Evolutionary conservation across 1,140 invertebrate genomes (phyloP).

Genomic region (Gerris buenoi): DNA sequence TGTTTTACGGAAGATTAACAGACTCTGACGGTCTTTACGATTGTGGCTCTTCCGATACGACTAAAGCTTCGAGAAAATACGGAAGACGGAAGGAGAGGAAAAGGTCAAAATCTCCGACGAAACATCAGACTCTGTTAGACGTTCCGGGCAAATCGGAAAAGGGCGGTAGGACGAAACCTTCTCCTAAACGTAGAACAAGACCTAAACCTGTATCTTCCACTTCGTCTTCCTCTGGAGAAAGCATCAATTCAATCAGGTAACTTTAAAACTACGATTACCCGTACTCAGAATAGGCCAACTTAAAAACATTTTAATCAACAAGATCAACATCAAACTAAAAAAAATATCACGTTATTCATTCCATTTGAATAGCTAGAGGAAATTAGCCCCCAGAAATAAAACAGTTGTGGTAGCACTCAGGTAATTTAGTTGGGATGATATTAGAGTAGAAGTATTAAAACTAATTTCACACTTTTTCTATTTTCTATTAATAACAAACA

Average conservation of each 20-base stretch:
- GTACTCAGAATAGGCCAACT: neutral
- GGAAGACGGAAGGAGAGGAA: conserved; percentile 18
- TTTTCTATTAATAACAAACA: too few species aligned
- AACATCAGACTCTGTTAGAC: conserved; percentile 19
- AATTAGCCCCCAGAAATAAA: too few species aligned
- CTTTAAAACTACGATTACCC: neutral
- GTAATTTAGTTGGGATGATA: too few species aligned
- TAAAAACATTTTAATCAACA: neutral
- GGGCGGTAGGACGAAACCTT: conserved; percentile 17
- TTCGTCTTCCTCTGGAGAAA: conserved; percentile 26
- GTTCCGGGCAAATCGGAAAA: conserved; percentile 20
- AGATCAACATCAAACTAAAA: neutral
- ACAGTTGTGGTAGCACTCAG: too few species aligned
- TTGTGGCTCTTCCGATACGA: conserved; percentile 50
- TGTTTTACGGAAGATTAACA: conserved; percentile 50
- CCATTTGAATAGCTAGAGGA: too few species aligned
- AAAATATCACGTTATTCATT: neutral
- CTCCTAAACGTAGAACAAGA: conserved; percentile 22
- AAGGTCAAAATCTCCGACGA: conserved; percentile 13
- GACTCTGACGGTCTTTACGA: conserved; percentile 62
- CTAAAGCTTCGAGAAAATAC: conserved; percentile 19
- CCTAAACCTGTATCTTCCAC: conserved; percentile 17
- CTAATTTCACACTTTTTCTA: too few species aligned
- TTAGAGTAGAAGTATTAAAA: too few species aligned
- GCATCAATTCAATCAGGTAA: conserved; percentile 23